These are phyloP conservation scores for Styela plicata DNA, from an alignment of 23 tunicate genomes.

Conservation along the genomic window DNA sequence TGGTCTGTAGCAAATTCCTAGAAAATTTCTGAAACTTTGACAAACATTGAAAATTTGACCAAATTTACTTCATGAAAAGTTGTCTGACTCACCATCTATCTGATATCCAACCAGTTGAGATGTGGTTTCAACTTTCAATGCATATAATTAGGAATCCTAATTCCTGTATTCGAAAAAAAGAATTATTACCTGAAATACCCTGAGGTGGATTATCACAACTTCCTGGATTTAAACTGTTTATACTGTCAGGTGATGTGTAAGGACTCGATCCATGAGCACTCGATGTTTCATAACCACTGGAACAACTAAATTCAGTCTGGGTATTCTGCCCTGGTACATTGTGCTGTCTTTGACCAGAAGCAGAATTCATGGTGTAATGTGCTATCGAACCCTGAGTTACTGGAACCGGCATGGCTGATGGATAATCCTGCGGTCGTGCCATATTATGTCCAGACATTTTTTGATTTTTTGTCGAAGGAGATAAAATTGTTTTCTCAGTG, in stretches of 20 bases:
- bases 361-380: not conserved
- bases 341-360: constrained; percentile 5
- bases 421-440: not conserved
- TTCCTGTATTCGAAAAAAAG: too few relatives aligned
- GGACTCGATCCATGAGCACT: constrained; percentile 81
- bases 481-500: not conserved
- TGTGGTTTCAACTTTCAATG: too few relatives aligned
- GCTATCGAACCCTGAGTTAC: not conserved
- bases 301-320: constrained; percentile 17
- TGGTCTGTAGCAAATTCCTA: too few relatives aligned
- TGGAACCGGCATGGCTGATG: not conserved
- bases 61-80: too few relatives aligned
- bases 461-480: not conserved
- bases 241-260: constrained; percentile 77
- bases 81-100: too few relatives aligned
- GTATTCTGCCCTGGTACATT: not conserved
- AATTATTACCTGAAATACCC: not conserved
- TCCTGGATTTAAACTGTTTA: constrained; percentile 1
- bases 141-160: too few relatives aligned
- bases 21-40: too few relatives aligned
- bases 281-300: constrained; percentile 86
- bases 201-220: constrained; percentile 31
- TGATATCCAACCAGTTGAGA: too few relatives aligned
- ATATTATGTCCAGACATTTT: constrained; percentile 1
- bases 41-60: too few relatives aligned